Evolutionary conservation across 2,797 vertebrate species (phyloP).

Genomic region (Halcyon smyrnensis): DNA sequence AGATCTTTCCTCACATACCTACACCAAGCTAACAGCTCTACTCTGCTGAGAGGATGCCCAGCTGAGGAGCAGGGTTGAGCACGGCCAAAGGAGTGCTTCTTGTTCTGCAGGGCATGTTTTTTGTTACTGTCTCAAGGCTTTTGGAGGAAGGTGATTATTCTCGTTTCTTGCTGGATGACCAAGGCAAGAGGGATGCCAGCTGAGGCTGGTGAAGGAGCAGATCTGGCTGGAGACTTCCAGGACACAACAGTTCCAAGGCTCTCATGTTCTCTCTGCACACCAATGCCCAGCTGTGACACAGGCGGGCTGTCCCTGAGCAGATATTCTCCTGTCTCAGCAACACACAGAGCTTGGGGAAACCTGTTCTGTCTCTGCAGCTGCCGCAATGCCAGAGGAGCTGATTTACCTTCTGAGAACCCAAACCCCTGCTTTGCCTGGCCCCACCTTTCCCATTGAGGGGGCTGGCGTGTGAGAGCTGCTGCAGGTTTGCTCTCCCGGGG

Average conservation of each 20-base stretch:
- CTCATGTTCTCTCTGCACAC: not conserved
- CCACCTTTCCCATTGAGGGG: not conserved
- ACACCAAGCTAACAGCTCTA: not conserved
- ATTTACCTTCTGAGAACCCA: not conserved
- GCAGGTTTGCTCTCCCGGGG: not conserved
- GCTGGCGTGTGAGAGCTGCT: not conserved
- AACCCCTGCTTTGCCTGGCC: not conserved
- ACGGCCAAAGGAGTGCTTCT: not conserved
- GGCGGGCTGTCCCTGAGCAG: not conserved
- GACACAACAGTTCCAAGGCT: not conserved
- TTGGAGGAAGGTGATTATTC: not conserved
- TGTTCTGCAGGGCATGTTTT: not conserved
- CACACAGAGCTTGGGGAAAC: fast-evolving
- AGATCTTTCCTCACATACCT: not conserved
- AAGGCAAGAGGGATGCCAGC: not conserved
- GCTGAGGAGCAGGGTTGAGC: not conserved
- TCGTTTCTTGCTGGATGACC: not conserved
- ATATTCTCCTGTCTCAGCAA: not conserved
- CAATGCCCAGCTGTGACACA: not conserved
- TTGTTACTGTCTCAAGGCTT: not conserved
- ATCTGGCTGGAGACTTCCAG: not conserved
- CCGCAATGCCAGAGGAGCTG: not conserved
- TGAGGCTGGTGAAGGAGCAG: not conserved
- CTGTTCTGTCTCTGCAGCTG: not conserved
- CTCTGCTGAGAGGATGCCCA: not conserved